These are phyloP conservation scores for Ataeniobius toweri DNA, from an alignment of 2,797 vertebrate species.

Conservation along the genomic window DNA sequence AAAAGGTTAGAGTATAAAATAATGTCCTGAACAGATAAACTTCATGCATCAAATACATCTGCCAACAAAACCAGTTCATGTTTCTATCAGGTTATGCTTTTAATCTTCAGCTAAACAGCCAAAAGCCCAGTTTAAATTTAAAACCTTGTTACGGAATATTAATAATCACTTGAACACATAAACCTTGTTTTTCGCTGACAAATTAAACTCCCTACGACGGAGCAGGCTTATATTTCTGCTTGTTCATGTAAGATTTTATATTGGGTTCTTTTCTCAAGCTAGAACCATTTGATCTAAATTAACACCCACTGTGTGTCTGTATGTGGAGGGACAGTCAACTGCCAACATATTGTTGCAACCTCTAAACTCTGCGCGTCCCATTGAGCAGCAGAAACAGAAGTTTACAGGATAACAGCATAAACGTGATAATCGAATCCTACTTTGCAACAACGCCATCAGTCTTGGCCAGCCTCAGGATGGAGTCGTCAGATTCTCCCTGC, in stretches of 20 bases:
- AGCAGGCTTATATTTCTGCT: not conserved
- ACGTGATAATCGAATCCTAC: constrained; percentile 71
- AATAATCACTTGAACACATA: not conserved
- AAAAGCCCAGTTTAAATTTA: not conserved
- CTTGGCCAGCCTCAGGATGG: constrained; percentile 92
- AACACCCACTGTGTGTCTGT: not conserved
- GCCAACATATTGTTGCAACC: not conserved
- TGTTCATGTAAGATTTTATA: not conserved
- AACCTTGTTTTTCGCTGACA: not conserved
- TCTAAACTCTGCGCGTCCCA: too few relatives aligned
- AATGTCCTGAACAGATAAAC: not conserved
- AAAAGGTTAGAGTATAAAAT: not conserved
- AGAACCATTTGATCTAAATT: not conserved
- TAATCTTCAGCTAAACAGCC: too few relatives aligned
- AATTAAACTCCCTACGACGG: not conserved
- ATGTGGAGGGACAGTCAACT: not conserved
- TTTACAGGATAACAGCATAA: not conserved
- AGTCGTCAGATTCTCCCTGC: constrained; percentile 97
- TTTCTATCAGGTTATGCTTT: not conserved
- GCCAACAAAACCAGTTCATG: not conserved
- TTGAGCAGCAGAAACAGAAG: not conserved
- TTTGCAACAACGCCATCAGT: constrained; percentile 89
- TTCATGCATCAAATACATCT: not conserved
- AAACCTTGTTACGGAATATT: not conserved
- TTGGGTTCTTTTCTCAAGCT: not conserved